Conservation (phyloP, 2,797 vertebrate genomes). For the Pipistrellus pygmaeus region DNA sequence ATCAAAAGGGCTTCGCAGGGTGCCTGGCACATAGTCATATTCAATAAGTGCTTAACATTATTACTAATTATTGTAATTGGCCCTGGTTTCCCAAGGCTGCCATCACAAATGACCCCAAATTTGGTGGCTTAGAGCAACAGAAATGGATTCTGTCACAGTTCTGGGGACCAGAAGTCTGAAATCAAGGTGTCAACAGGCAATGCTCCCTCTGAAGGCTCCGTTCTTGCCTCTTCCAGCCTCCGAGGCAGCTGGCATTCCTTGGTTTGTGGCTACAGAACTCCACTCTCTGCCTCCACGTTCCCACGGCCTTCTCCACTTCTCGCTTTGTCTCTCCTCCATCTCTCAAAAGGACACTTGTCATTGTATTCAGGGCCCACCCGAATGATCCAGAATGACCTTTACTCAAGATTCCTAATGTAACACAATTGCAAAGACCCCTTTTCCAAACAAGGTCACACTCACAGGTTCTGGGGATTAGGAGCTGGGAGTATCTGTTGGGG, state of each 20-base stretch:
- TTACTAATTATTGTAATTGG: not conserved
- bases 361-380: not conserved
- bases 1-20: not conserved
- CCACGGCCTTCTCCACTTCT: not conserved
- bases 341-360: not conserved
- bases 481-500: not conserved
- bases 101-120: not conserved
- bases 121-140: not conserved
- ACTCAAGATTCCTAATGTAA: not conserved
- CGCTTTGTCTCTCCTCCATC: not conserved
- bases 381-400: not conserved
- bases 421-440: not conserved
- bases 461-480: not conserved
- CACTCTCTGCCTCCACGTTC: not conserved
- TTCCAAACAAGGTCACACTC: not conserved
- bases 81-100: not conserved
- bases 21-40: not conserved
- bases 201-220: too few species aligned
- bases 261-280: not conserved
- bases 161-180: not conserved
- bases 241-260: not conserved
- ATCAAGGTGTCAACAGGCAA: accelerated
- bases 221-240: not conserved
- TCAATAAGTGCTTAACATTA: not conserved
- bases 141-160: not conserved